A percentile compares a stretch with the other conserved stretches of the same genome.
phyloP scores from a whole-genome alignment of 1,140 invertebrate species.

The Plutomurus gul region DNA sequence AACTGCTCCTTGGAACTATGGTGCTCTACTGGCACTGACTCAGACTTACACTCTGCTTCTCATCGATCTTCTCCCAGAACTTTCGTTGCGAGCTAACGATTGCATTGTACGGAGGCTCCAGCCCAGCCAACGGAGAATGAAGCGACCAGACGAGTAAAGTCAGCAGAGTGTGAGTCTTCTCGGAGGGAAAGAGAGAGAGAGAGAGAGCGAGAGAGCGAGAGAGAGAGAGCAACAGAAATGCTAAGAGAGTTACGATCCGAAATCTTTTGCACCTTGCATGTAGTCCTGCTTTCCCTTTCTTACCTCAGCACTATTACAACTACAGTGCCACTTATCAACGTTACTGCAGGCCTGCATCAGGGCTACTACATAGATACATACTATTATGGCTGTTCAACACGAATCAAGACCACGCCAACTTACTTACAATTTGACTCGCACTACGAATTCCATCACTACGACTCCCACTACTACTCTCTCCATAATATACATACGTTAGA shows the following conservation, averaged over 20 bases:
- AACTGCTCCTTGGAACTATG: no score
- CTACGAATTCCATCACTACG: no score
- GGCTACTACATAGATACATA: no score
- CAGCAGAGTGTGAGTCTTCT: neutral
- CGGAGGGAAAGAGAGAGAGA: no score
- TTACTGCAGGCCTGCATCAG: no score
- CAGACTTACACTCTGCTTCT: constrained; percentile 12
- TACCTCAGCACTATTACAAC: no score
- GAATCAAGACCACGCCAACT: neutral
- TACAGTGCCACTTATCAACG: no score
- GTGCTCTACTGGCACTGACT: constrained; percentile 11
- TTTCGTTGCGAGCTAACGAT: constrained; percentile 10
- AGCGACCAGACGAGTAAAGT: neutral
- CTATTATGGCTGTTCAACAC: neutral
- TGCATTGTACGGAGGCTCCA: neutral
- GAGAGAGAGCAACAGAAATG: neutral
- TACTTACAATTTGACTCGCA: neutral
- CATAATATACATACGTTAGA: neutral
- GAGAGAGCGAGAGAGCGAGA: no score
- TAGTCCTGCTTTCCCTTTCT: neutral
- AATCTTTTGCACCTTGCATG: constrained; percentile 14
- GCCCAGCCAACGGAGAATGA: neutral
- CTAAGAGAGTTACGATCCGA: neutral
- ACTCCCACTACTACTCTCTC: no score
- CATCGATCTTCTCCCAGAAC: constrained; percentile 9